Conservation (phyloP, 1,140 invertebrate genomes). For the Drosophila teissieri region DNA sequence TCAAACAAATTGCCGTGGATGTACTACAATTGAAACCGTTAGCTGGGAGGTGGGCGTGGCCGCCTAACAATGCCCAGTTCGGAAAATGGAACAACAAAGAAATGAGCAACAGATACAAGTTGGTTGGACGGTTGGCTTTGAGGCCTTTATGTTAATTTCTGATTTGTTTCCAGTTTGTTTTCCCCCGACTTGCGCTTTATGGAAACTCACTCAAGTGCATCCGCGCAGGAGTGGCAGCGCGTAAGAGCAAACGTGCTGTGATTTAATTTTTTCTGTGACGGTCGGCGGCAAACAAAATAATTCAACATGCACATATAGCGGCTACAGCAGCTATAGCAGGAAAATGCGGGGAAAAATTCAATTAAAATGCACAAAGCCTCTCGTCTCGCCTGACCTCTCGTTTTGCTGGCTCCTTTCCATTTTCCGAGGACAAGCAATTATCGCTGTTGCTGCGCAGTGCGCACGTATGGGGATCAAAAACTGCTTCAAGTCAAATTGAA, state of each 20-base stretch:
- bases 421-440: slow-evolving; percentile 52
- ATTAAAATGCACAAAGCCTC: slow-evolving; percentile 78
- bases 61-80: slow-evolving; percentile 41
- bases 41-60: slow-evolving; percentile 50
- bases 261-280: slow-evolving; percentile 74
- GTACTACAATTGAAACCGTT: slow-evolving; percentile 49
- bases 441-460: slow-evolving; percentile 4
- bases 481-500: slow-evolving; percentile 73
- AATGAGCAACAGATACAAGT: slow-evolving; percentile 37
- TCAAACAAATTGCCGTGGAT: slow-evolving; percentile 61
- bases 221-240: neutral
- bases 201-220: slow-evolving; percentile 76
- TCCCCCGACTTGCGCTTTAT: slow-evolving; percentile 61
- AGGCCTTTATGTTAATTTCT: slow-evolving; percentile 77
- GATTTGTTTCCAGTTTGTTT: slow-evolving; percentile 46
- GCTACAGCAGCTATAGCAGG: neutral
- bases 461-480: slow-evolving; percentile 70
- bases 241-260: slow-evolving; percentile 58
- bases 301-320: slow-evolving; percentile 2
- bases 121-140: slow-evolving; percentile 41
- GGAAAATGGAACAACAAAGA: neutral
- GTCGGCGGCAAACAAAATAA: slow-evolving; percentile 10
- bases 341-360: slow-evolving; percentile 58
- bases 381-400: slow-evolving; percentile 53
- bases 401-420: neutral